phyloP scores from a whole-genome alignment of 2,113 vertebrate genomes.

The Oostethus manadensis region DNA sequence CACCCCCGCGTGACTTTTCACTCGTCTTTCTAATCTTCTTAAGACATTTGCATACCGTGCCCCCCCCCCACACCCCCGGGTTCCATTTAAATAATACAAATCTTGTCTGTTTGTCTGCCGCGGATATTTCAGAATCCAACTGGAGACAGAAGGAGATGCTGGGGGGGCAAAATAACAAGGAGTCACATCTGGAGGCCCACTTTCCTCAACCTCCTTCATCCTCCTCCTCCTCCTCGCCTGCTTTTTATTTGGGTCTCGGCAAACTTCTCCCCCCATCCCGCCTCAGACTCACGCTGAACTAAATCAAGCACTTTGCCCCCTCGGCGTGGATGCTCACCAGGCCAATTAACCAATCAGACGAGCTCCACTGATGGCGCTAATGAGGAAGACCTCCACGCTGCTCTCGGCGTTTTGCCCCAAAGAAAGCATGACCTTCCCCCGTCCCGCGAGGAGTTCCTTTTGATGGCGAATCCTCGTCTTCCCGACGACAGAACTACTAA shows the following conservation, averaged over 20 bases:
- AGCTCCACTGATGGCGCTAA: no score
- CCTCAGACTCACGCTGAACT: neutral
- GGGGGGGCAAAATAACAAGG: conserved; percentile 58
- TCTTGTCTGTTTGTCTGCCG: conserved; percentile 70
- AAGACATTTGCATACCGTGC: conserved; percentile 70
- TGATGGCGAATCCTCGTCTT: no score
- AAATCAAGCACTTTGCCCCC: no score
- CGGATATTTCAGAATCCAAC: conserved; percentile 71
- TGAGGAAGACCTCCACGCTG: no score
- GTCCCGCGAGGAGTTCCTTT: no score
- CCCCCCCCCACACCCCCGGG: conserved; percentile 51
- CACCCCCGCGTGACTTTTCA: conserved; percentile 22
- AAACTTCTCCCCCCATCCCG: neutral
- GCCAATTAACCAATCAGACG: no score
- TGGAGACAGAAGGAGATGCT: conserved; percentile 71
- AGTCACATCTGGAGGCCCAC: conserved; percentile 71
- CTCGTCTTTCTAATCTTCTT: conserved; percentile 72
- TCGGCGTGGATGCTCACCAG: no score
- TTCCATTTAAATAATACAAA: conserved; percentile 77
- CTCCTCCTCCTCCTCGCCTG: conserved; percentile 21
- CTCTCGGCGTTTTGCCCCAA: no score
- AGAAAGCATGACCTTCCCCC: no score
- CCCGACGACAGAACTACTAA: no score
- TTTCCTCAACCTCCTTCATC: conserved; percentile 60
- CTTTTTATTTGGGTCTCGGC: neutral